phyloP scores from a whole-genome alignment of 92 coral and sea anemone genomes.

The Nematostella vectensis region DNA sequence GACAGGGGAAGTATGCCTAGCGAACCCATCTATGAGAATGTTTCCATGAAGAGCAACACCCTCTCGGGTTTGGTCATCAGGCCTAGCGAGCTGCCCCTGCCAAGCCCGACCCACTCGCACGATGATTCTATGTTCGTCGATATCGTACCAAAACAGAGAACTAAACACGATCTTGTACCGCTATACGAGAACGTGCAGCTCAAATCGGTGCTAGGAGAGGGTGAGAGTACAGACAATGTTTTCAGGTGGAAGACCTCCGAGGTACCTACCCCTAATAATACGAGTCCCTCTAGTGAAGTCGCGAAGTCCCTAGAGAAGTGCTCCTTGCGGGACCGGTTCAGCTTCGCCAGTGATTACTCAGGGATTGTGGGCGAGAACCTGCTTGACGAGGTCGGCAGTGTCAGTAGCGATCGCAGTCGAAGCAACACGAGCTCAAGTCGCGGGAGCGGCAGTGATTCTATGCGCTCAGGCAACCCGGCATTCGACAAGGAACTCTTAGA shows the following conservation, averaged over 20 bases:
- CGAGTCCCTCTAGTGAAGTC: not conserved
- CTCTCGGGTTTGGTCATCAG: constrained; percentile 13
- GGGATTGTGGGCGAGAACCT: constrained; percentile 39
- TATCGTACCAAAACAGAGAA: constrained; percentile 18
- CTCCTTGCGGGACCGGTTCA: constrained; percentile 19
- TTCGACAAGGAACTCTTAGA: constrained; percentile 26
- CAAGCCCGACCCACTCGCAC: not conserved
- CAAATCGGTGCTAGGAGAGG: not conserved
- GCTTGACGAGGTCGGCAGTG: constrained; percentile 35
- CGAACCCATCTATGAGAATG: constrained; percentile 22
- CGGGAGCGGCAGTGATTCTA: constrained; percentile 2
- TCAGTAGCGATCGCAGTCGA: constrained; percentile 15
- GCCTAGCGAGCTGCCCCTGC: constrained; percentile 1
- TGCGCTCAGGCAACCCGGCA: constrained; percentile 9
- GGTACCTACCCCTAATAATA: not conserved
- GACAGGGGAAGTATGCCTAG: no score
- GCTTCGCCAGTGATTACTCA: constrained; percentile 26
- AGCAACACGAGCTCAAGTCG: constrained; percentile 26
- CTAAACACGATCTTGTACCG: constrained; percentile 16
- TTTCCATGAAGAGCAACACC: constrained; percentile 4
- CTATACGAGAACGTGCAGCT: constrained; percentile 20
- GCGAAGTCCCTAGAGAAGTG: constrained; percentile 18
- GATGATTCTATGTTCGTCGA: constrained; percentile 22
- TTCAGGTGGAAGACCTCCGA: not conserved
- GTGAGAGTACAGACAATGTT: constrained; percentile 2